Base-by-base conservation (phyloP, 2,113 vertebrate genomes). In the Corythaeola cristata region DNA sequence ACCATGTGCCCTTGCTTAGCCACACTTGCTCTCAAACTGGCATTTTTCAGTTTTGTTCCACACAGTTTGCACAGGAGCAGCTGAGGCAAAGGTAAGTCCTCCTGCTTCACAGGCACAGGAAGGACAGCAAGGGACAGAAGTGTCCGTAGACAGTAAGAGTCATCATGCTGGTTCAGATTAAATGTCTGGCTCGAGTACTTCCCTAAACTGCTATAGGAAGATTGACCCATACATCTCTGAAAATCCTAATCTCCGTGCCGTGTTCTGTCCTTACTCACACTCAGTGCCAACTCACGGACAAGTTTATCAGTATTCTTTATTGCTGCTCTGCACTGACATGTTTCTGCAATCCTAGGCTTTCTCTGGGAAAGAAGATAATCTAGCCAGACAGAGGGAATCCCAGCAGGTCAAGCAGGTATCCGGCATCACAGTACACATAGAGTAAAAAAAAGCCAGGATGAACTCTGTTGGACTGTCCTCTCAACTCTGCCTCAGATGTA, bases 71-170 rank as follows among this genome's bases (percentile, higher is more conserved):
- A n/a, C 17, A 66, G 27, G 30, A 90, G 15, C 20, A 76, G 35
- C 58, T 66, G 39, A 82, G 12, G 20, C 37, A 82, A 63, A 10
- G 15, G 4, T 59, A 78, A 78, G 13, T 41, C 37, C n/a, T 80
- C n/a, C 47, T 13, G 5, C 24, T 82, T 75, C 1, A 0, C 5
- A 72, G 33, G 12, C 20, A 64, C 0, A 0, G 52, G 23, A 88
- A 76, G 21, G 10, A 66, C 33, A 69, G 28, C 26, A 32, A 73
- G 8, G 12, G 17, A 75, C 12, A 44, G 8, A 5, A 53, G 17
- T 9, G 12, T 62, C 49, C 45, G 1, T 8, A 66, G 56, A 44
- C 5, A 85, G 0, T 12, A 69, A 69, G 7, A 88, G 6, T 19
- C 19, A 15, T 69, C 44, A 30, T 41, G 5, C 13, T 83, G 11